These are phyloP conservation scores for Bedellia somnulentella DNA, from an alignment of 2,888 invertebrate species.

Conservation along the genomic window DNA sequence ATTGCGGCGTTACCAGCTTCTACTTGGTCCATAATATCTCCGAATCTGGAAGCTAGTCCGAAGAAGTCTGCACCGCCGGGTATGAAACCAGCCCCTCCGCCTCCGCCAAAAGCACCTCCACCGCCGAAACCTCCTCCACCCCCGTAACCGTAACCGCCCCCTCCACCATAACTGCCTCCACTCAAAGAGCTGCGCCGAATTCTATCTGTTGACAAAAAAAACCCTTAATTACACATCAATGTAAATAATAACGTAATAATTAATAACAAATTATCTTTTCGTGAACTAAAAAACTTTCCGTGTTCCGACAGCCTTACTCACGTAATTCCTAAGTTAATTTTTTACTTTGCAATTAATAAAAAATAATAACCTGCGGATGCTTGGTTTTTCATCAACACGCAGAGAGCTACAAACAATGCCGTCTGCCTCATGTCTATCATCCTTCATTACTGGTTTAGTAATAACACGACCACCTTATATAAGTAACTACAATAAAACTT, in stretches of 20 bases:
- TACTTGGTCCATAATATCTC: constrained; percentile 12
- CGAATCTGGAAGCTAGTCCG: constrained; percentile 11
- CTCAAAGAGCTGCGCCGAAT: constrained; percentile 16
- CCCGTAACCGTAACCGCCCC: neutral
- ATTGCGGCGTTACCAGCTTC: constrained; percentile 12
- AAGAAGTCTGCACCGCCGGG: neutral
- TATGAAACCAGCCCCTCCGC: neutral
- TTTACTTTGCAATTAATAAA: too few relatives aligned
- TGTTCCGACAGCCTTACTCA: too few relatives aligned
- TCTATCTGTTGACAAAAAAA: constrained; percentile 24
- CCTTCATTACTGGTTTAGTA: constrained; percentile 21
- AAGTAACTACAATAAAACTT: too few relatives aligned
- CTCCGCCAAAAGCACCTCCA: neutral
- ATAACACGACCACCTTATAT: too few relatives aligned
- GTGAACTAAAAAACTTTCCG: too few relatives aligned
- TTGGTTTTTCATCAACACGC: constrained; percentile 13
- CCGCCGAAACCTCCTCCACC: neutral
- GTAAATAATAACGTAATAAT: neutral
- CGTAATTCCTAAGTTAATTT: too few relatives aligned
- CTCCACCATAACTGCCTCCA: neutral
- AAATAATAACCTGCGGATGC: constrained; percentile 16
- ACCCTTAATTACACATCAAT: too few relatives aligned
- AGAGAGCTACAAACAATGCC: constrained; percentile 18
- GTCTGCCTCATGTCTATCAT: constrained; percentile 25
- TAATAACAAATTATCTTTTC: too few relatives aligned